Conservation (phyloP, 2,113 vertebrate species). For the Dicrurus megarhynchus region DNA sequence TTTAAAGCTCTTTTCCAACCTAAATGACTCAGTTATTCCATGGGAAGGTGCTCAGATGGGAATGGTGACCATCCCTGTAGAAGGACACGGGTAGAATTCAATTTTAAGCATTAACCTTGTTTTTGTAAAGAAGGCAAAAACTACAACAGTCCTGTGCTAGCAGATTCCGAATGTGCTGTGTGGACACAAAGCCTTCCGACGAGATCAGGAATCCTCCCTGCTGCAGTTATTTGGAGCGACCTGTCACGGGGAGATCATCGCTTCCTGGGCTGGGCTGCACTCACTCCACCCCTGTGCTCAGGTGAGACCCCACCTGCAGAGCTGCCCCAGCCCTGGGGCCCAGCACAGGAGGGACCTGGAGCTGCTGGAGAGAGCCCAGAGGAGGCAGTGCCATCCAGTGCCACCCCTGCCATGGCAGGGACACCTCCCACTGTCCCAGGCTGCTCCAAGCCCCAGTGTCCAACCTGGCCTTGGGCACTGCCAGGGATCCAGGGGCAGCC, state of each 20-base stretch:
- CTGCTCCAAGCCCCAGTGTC: neutral
- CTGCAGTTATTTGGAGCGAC: neutral
- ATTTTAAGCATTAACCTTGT: neutral
- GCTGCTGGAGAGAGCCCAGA: neutral
- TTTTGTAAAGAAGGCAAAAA: neutral
- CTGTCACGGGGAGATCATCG: neutral
- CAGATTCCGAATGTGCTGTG: neutral
- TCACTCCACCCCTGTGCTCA: neutral
- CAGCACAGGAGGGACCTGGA: neutral
- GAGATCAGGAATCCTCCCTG: neutral
- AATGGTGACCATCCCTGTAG: neutral
- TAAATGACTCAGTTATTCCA: too few relatives aligned
- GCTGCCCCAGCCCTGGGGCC: neutral
- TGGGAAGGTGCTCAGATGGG: neutral
- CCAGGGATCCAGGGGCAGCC: neutral
- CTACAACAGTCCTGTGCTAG: neutral
- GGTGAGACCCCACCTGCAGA: neutral
- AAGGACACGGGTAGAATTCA: neutral
- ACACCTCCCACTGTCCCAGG: neutral
- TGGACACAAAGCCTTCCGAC: neutral
- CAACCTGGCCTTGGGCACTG: neutral
- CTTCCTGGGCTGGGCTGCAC: neutral
- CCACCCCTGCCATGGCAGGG: neutral
- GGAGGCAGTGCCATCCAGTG: neutral
- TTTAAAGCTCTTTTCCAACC: neutral